Evolutionary conservation across 2,113 vertebrate species (phyloP).

Genomic region (Gallinago media): DNA sequence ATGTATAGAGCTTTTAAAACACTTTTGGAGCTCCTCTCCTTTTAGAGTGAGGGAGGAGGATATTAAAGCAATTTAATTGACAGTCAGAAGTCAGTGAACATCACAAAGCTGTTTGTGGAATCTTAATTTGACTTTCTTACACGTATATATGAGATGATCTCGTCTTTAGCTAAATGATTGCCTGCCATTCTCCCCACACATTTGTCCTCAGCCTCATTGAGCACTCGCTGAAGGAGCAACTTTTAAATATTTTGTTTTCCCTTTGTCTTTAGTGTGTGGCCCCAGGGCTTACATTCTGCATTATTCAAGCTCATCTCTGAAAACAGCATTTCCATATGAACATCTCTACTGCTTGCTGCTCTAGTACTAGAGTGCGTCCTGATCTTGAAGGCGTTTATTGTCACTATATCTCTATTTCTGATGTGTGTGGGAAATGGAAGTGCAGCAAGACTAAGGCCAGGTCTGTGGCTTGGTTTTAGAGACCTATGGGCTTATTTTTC

Average conservation of each 20-base stretch:
- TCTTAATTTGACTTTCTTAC: constrained; percentile 5
- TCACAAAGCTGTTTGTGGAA: not conserved
- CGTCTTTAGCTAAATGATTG: not conserved
- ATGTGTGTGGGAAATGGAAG: not conserved
- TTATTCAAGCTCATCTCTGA: not conserved
- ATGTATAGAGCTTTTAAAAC: not conserved
- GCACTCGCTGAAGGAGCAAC: constrained; percentile 4
- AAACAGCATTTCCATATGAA: not conserved
- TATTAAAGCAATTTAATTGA: not conserved
- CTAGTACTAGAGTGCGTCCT: not conserved
- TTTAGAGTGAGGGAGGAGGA: not conserved
- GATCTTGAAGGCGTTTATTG: not conserved
- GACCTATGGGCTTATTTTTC: not conserved
- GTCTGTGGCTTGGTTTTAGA: not conserved
- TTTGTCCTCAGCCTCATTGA: not conserved
- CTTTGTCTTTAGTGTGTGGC: not conserved
- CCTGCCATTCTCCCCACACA: not conserved
- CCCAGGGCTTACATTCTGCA: not conserved
- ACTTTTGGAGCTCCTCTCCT: not conserved
- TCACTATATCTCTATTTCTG: not conserved
- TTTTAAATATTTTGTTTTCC: constrained; percentile 35
- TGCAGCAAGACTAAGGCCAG: not conserved
- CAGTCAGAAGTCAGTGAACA: not conserved
- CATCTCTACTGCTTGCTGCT: not conserved
- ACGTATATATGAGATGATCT: not conserved